Evolutionary conservation across 2,888 invertebrate genomes (phyloP).

Genomic region (Chrysolina oricalcia): DNA sequence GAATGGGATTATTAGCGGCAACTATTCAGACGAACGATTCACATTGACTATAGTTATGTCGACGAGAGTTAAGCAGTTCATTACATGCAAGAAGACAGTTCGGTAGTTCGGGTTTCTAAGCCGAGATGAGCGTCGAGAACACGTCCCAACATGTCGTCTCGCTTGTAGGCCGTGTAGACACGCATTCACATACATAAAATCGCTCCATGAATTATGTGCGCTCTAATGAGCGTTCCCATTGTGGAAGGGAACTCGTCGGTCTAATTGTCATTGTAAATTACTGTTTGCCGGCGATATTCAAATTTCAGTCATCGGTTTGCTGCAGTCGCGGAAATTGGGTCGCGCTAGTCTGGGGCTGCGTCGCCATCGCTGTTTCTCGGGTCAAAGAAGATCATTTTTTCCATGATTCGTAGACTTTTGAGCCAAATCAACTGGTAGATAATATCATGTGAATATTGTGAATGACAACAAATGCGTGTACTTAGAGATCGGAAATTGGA

Average conservation of each 20-base stretch:
- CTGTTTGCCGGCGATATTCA: constrained; percentile 22
- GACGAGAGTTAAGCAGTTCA: constrained; percentile 52
- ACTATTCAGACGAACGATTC: constrained; percentile 39
- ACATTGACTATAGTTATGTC: constrained; percentile 38
- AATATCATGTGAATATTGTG: no score
- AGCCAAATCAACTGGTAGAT: no score
- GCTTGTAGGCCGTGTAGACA: constrained; percentile 37
- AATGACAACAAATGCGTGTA: no score
- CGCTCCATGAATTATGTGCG: constrained; percentile 38
- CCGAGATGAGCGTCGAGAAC: constrained; percentile 39
- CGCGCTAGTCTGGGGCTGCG: not conserved
- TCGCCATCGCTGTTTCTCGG: not conserved
- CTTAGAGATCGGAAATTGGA: no score
- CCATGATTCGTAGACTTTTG: no score
- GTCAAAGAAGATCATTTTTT: no score
- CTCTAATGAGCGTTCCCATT: constrained; percentile 35
- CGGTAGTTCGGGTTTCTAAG: constrained; percentile 45
- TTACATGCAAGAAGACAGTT: constrained; percentile 46
- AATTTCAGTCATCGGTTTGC: not conserved
- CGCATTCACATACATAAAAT: constrained; percentile 40
- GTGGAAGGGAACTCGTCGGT: constrained; percentile 32
- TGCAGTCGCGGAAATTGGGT: not conserved
- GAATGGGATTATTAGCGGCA: constrained; percentile 57
- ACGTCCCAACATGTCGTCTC: constrained; percentile 49
- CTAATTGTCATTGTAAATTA: constrained; percentile 24